Base-by-base conservation (phyloP, 2,888 invertebrate species). In the Aphodius sticticus region DNA sequence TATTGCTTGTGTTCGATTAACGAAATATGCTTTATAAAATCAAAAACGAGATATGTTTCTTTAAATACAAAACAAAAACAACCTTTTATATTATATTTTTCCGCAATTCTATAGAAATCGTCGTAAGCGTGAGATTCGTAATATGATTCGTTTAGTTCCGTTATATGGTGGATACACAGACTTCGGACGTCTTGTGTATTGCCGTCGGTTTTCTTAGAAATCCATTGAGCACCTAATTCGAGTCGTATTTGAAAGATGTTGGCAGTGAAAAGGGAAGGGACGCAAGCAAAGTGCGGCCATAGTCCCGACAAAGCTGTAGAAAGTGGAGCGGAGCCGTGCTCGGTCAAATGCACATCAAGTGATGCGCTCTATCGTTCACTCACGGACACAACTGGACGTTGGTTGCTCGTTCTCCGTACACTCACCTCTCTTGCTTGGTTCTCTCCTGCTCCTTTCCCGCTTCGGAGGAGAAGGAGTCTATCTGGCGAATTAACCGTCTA, bases 321-420 rank as follows among this genome's bases (percentile, higher is more conserved):
- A 53, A 53, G 53, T 53, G 53, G 53, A 53, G 53, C 12, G 53
- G 12, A 53, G 53, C 53, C 9, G 9, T 53, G 53, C 53, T 53
- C 53, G 53, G 53, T 53, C 53, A 53, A 53, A 53, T 53, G 53
- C 53, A 53, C 53, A 53, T 53, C 53, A 53, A 53, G 53, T 53
- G 53, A 53, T 53, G 53, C 53, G 53, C 53, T 53, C 53, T 12
- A 53, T 53, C 53, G 53, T 53, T 53, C 53, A 53, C 53, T 53
- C 53, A 3, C 53, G 3, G 53, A 53, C 53, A 53, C 1, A 53
- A 53, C 53, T 53, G 53, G 53, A 53, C 26, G 26, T 26, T 26
- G 26, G 26, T 26, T 26, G 26, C 26, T 26, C 26, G 3, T 26
- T 26, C 26, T 26, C 26, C 26, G 26, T 26, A 26, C 26, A 26